Evolutionary conservation across 2,888 invertebrate species (phyloP).

Genomic region (Heliconius ethilla): DNA sequence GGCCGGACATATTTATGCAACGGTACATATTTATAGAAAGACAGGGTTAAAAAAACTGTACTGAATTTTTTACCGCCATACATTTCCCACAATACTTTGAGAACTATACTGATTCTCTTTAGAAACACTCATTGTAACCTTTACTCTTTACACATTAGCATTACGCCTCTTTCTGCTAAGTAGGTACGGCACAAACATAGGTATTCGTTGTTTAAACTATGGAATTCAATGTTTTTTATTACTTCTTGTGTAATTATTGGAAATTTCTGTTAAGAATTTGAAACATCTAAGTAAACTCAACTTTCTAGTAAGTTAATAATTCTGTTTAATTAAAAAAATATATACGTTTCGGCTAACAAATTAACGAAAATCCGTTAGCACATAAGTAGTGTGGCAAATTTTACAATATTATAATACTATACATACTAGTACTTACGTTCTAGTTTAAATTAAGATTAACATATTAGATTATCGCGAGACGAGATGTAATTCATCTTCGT

Average conservation of each 20-base stretch:
- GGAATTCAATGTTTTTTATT: no score
- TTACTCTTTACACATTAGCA: no score
- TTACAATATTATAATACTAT: background rate
- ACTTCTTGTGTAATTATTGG: no score
- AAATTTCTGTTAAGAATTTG: no score
- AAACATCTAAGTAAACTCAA: no score
- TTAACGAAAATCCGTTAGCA: no score
- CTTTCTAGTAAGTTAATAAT: background rate
- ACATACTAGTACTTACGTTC: no score
- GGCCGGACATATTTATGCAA: no score
- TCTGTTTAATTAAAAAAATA: background rate
- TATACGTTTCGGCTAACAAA: background rate
- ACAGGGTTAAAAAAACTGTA: background rate
- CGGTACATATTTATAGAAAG: background rate
- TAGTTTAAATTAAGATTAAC: constrained; percentile 12
- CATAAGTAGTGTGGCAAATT: background rate
- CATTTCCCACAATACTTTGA: background rate
- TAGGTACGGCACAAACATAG: no score
- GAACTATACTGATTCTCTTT: background rate
- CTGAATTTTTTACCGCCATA: background rate
- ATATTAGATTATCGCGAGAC: constrained; percentile 22
- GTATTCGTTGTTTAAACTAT: no score
- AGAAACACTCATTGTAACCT: background rate
- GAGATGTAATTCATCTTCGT: constrained; percentile 40
- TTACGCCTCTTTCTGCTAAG: no score